phyloP scores from a whole-genome alignment of 2,888 invertebrate species.

The Pachydiplax longipennis region DNA sequence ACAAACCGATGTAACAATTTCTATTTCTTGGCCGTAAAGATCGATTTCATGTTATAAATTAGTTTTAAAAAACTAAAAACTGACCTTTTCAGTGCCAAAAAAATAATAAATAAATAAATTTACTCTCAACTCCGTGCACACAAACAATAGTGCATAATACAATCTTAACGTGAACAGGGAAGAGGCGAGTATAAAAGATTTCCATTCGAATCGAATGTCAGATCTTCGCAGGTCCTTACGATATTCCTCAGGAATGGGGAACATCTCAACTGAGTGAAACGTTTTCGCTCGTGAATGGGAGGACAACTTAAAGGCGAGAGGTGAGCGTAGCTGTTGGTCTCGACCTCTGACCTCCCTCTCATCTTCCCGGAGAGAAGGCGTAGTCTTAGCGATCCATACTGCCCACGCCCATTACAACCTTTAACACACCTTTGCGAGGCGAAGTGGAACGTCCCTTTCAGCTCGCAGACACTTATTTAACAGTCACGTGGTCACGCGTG shows the following conservation, averaged over 20 bases:
- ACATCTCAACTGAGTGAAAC: not conserved
- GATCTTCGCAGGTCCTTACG: too few relatives aligned
- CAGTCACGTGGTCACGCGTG: slow-evolving; percentile 2
- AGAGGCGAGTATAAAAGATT: too few relatives aligned
- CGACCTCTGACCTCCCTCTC: slow-evolving; percentile 19
- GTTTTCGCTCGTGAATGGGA: not conserved
- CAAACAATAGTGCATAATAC: too few relatives aligned
- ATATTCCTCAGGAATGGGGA: not conserved
- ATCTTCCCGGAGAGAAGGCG: not conserved
- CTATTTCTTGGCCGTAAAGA: too few relatives aligned
- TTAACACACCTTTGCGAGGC: slow-evolving; percentile 5
- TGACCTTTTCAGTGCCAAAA: too few relatives aligned
- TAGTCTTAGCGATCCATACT: not conserved
- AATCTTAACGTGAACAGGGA: too few relatives aligned
- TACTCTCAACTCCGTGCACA: too few relatives aligned
- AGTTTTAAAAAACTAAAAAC: too few relatives aligned
- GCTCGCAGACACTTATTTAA: slow-evolving; percentile 12
- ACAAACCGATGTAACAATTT: too few relatives aligned
- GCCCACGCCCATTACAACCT: slow-evolving; percentile 30
- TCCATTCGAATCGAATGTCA: too few relatives aligned
- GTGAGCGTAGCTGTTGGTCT: not conserved
- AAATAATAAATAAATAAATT: too few relatives aligned
- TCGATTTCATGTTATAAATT: too few relatives aligned
- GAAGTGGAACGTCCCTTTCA: slow-evolving; percentile 24
- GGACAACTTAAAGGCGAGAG: not conserved